Evolutionary conservation across 2,888 invertebrate species (phyloP).

Genomic region (Rugalucina vietnamica): DNA sequence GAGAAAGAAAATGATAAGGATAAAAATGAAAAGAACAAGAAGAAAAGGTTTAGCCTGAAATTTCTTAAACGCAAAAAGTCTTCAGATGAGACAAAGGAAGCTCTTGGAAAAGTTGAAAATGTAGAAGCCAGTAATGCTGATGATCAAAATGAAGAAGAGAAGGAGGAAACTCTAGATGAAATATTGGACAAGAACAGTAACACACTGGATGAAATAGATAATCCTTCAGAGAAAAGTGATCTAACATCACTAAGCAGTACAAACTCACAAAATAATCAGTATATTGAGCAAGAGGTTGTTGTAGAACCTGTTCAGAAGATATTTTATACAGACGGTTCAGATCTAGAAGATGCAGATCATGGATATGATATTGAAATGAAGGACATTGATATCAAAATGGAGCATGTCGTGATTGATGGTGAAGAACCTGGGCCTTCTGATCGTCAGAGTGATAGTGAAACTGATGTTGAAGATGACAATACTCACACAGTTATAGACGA

Average conservation of each 20-base stretch:
- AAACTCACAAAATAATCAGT: not conserved
- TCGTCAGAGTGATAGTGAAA: not conserved
- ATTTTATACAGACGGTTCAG: not conserved
- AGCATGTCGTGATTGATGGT: not conserved
- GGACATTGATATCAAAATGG: not conserved
- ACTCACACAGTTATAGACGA: not conserved
- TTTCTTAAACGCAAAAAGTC: slow-evolving; percentile 41
- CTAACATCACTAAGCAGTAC: not conserved
- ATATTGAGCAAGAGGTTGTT: not conserved
- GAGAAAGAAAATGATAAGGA: not conserved
- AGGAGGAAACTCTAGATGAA: not conserved
- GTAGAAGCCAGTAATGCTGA: not conserved
- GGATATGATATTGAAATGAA: not conserved
- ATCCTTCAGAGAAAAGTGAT: not conserved
- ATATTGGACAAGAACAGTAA: not conserved
- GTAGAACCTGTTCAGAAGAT: not conserved
- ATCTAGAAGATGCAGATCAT: not conserved
- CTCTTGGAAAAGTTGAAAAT: not conserved
- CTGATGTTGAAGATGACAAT: not conserved
- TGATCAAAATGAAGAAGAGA: not conserved
- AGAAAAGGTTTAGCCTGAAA: slow-evolving; percentile 39
- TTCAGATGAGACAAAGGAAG: not conserved
- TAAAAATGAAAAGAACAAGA: slow-evolving; percentile 15
- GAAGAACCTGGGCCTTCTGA: not conserved
- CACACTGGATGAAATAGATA: not conserved